Evolutionary conservation across 2,797 vertebrate genomes (phyloP), one percentile per base, ranked within the genome.

Genomic region (Fringilla coelebs): DNA sequence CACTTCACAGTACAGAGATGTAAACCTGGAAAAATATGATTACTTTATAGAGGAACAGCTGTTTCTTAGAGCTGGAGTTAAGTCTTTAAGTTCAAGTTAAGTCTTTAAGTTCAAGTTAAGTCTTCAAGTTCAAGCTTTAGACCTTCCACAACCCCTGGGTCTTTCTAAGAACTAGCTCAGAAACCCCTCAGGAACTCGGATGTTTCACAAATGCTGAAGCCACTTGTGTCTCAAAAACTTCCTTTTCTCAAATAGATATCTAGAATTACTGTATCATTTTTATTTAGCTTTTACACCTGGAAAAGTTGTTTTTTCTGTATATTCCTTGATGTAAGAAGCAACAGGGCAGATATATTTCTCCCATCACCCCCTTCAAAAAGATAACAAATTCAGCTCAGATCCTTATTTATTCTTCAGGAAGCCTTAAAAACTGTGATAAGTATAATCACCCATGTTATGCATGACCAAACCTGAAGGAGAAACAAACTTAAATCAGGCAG

Each of bases 1-100:
- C 0, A 0, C 14, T 54, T 58, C 24, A 49, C 0, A 2, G 46
- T 0, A 51, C 15, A 61, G 60, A 73, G 60, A 70, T 18, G 22
- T 9, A 48, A 72, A 51, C 0, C 1, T 26, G 51, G 26, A 20
- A 63, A 88, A 80, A 57, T 7, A 46, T 0, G 0, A 12, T 29
- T 38, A 24, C 17, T 70, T 81, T 16, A 58, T 17, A 49, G 31
- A 65, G 34, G 32, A 32, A 73, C 8, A 38, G 40, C 18, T 72
- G 34, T 10, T 49, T 54, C 20, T 76, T 16, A 93, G 9, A 83
- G 34, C 31, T 91, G 25, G 13, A 67, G 24, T 24, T 7, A 12
- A 19, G 26, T 26, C 41, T 29, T 74, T 21, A 70, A 38, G 20
- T 22, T 26, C 24, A 25, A 46, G 43, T 12, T 9, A 16, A 22